Base-by-base conservation (phyloP, 2,797 vertebrate species). In the Artibeus lituratus region DNA sequence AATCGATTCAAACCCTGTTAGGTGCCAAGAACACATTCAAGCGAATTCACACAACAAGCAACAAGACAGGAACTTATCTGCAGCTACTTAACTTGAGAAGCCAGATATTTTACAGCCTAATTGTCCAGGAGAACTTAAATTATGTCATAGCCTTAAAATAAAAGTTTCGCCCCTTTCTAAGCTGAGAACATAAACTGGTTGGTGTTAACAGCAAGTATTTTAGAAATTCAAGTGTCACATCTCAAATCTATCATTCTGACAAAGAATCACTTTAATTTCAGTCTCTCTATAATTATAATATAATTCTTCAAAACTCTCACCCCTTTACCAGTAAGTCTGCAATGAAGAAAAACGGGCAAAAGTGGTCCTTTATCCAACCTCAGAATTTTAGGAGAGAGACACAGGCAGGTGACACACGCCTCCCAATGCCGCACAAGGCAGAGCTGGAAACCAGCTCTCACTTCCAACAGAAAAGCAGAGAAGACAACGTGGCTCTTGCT, bases 321-420 rank as follows among this genome's bases (percentile, higher is more conserved):
- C 37, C 84, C 35, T 74, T 81, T 70, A 72, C 72, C 91, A 67
- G 67, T 85, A 62, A 16, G 57, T 59, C 93, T 87, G 69, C 90
- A 32, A 14, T 16, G 84, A 69, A 18, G 37, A 8, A 87, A 88
- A 67, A 93, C 6, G 84, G 12, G 65, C 44, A 81, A 87, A 86
- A 49, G 3, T 19, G 6, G 10, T 70, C 53, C 69, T 73, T 90
- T 57, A 85, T 6, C 91, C 87, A 59, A 18, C 77, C 94, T 72
- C 86, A 35, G 24, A 51, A 93, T 95, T 97, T 78, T 72, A 90
- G 70, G 74, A 95, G 69, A 94, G 90, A 96, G 51, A 57, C 91
- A 2, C 72, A 3, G 85, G 67, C 95, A 98, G 97, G 97, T 98
- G 98, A 97, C 97, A 97, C 97, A 94, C 92, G 97, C 97, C 95